Evolutionary conservation across 2,113 vertebrate genomes (phyloP), one percentile per base, ranked within the genome.

Genomic region (Cacatua alba): DNA sequence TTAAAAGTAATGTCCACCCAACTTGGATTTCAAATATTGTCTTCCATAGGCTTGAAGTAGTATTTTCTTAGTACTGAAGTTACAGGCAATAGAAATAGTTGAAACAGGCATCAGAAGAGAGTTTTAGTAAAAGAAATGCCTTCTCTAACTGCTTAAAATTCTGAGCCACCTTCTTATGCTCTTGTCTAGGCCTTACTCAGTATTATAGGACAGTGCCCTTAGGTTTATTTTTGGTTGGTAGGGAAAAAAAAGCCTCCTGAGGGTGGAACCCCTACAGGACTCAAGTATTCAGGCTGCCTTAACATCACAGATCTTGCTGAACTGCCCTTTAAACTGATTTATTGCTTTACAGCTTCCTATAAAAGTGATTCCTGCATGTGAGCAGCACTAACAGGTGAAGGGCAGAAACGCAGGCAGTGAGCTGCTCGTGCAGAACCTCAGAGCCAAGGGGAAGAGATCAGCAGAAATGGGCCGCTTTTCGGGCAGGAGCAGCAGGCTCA

Each of bases 311-410:
- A 67, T 86, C 96, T 94, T 71, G 20, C 91, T 94, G 90, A 96
- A 85, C 92, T 94, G 97, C 98, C 97, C 98, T 98, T 98, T 98
- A 97, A 93, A 98, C 97, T 63, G 93, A 77, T 91, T 98, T 98
- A 98, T 98, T 95, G 88, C 90, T 98, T 98, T 98, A 98, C 63
- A 88, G 95, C 91, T 78, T 94, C 96, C 90, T 95, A 98, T 98
- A 98, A 98, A 97, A 93, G 88, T 77, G 82, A 67, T 92, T 97
- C 92, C 91, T n/a, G 52, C 96, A 87, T 80, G 87, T 90, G 91
- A 95, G 90, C 86, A 85, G 95, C 14, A 0, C 71, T 96, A 95
- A 55, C 71, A 94, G 57, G 65, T 68, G 91, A 88, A 97, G 91
- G 88, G 91, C 85, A 94, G 81, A 90, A 46, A 25, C 8, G 1